phyloP scores from a whole-genome alignment of 2,113 vertebrate genomes.

The Dinomys branickii region DNA sequence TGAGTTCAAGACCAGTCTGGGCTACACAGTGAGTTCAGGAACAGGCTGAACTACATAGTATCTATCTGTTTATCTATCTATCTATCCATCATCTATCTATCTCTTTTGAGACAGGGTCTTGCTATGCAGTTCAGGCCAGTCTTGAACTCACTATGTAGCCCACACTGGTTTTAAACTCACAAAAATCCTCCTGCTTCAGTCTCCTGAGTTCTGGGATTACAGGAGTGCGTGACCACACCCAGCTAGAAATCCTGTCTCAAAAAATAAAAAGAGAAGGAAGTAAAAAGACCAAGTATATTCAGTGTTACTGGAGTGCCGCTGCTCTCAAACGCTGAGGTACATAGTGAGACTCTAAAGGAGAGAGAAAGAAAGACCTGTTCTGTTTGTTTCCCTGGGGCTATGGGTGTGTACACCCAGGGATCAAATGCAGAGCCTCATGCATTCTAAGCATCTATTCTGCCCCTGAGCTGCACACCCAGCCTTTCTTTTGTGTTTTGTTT shows the following conservation, averaged over 20 bases:
- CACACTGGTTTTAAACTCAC: not conserved
- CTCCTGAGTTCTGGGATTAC: not conserved
- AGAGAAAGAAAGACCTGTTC: not conserved
- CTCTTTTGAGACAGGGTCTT: not conserved
- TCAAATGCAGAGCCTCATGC: not conserved
- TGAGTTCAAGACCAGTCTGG: too few species aligned
- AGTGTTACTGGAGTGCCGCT: not conserved
- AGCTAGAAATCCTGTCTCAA: not conserved
- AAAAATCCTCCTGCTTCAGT: not conserved
- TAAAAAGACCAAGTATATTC: not conserved
- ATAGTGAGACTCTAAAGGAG: too few species aligned
- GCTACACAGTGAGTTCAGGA: too few species aligned
- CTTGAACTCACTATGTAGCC: not conserved
- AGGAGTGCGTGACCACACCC: not conserved
- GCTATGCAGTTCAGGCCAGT: not conserved
- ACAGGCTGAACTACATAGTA: too few species aligned
- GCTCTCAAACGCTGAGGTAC: not conserved
- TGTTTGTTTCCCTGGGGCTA: not conserved
- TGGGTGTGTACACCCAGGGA: not conserved
- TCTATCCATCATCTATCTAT: too few species aligned
- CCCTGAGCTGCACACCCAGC: not conserved
- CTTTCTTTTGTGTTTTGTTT: not conserved
- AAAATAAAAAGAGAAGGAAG: not conserved
- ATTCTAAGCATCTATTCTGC: not conserved
- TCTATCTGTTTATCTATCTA: too few species aligned